Evolutionary conservation across 2,797 vertebrate genomes (phyloP), one percentile per base, ranked within the genome.

Genomic region (Cephalopachus bancanus): DNA sequence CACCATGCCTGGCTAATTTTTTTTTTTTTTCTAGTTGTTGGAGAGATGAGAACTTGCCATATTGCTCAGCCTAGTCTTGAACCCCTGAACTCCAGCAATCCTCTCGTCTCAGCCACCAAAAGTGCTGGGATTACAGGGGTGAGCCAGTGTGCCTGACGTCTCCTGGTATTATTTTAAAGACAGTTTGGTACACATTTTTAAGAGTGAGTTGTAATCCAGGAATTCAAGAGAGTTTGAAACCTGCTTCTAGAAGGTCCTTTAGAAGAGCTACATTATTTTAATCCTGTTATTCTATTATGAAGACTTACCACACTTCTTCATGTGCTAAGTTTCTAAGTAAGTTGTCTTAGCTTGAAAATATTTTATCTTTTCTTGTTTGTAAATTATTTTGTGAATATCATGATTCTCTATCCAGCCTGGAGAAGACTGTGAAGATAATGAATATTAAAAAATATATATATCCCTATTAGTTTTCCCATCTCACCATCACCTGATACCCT

Each of bases 401-500:
- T 26, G 76, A 20, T 85, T 76, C 76, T 72, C 51, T 92, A 4
- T 84, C 22, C 3, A 28, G 17, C 9, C n/a, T 79, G 33, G 57
- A 53, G 33, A 69, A 90, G 28, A 20, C 2, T 22, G 30, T 53
- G 30, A 15, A 26, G 30, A 76, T 80, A 7, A 20, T 22, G 44
- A 87, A 10, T 37, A 28, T 24, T 7, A 5, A 79, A n/a, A 65
- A 62, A 5, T 17, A 24, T 78, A 10, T 37, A 28, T 24, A 57
- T 64, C 19, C 15, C 17, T 53, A 37, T 62, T 83, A 80, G 62
- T 9, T 51, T 79, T 80, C 28, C 33, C 14, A 16, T 75, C 22
- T 85, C 84, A 91, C 24, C 11, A 30, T 49, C 64, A 94, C 96
- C 83, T 93, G 76, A 65, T 65, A 85, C 72, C 94, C 93, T 49